These are phyloP conservation scores for Elgaria multicarinata DNA, from an alignment of 2,113 vertebrate species.

Conservation along the genomic window DNA sequence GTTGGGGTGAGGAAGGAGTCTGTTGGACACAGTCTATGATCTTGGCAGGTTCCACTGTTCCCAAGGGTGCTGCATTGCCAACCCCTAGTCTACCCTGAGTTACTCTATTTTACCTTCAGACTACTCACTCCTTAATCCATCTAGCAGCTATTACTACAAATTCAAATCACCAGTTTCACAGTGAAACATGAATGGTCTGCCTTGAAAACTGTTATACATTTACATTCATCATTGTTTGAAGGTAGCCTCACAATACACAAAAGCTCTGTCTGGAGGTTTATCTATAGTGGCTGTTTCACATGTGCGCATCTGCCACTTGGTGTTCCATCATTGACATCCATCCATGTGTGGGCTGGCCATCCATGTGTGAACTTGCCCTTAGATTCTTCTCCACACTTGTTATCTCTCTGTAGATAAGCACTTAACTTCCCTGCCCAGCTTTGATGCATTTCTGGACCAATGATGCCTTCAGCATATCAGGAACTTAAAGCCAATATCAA, in stretches of 20 bases:
- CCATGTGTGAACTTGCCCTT: neutral
- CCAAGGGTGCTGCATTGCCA: too few relatives aligned
- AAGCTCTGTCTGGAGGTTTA: neutral
- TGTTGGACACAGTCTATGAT: too few relatives aligned
- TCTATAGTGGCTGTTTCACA: neutral
- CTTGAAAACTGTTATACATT: neutral
- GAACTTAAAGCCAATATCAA: slow-evolving; percentile 20
- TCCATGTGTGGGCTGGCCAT: neutral
- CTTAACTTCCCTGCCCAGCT: neutral
- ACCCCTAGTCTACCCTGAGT: neutral
- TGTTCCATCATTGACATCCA: neutral
- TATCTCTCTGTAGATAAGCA: neutral
- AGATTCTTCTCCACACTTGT: neutral
- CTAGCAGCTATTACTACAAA: neutral
- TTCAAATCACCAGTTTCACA: neutral
- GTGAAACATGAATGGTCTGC: neutral
- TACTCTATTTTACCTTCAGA: neutral
- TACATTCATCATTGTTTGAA: neutral
- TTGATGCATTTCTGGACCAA: neutral
- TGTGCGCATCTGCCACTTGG: too few relatives aligned
- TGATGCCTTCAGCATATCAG: neutral
- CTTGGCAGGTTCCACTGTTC: too few relatives aligned
- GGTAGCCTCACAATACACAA: neutral
- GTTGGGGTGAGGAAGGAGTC: too few relatives aligned
- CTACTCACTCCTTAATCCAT: neutral